Percentiles rank a stretch among this genome's conserved stretches.
These are phyloP conservation scores for Hetaerina titia DNA, from an alignment of 2,888 invertebrate genomes.

Conservation along the genomic window DNA sequence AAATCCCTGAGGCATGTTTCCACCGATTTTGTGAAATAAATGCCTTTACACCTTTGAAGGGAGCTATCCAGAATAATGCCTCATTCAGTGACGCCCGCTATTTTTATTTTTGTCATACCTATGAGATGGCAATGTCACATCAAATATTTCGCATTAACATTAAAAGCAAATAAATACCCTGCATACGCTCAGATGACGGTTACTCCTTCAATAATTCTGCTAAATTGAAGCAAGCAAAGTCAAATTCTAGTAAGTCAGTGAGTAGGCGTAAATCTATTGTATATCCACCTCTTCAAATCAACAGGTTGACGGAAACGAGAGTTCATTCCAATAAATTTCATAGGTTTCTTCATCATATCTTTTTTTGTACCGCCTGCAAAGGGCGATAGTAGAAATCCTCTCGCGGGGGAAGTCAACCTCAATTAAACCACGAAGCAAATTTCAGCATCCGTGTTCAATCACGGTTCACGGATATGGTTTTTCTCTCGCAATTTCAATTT, in stretches of 20 bases:
- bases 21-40: too few species aligned
- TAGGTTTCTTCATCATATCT: not conserved
- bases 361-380: not conserved
- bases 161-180: not conserved
- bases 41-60: too few species aligned
- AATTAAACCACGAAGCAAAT: not conserved
- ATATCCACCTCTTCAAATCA: not conserved
- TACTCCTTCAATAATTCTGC: not conserved
- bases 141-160: too few species aligned
- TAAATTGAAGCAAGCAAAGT: not conserved
- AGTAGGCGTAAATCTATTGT: not conserved
- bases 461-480: not conserved
- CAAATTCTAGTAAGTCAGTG: not conserved
- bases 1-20: too few species aligned
- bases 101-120: too few species aligned
- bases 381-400: not conserved
- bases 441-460: slow-evolving; percentile 6
- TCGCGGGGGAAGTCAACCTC: not conserved
- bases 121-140: too few species aligned
- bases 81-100: too few species aligned
- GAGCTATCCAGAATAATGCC: too few species aligned
- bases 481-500: not conserved
- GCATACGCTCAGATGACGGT: not conserved
- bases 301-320: not conserved
- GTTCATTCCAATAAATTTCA: not conserved